These are phyloP conservation scores for Isurus oxyrinchus DNA, from an alignment of 2,113 vertebrate species.

Conservation along the genomic window DNA sequence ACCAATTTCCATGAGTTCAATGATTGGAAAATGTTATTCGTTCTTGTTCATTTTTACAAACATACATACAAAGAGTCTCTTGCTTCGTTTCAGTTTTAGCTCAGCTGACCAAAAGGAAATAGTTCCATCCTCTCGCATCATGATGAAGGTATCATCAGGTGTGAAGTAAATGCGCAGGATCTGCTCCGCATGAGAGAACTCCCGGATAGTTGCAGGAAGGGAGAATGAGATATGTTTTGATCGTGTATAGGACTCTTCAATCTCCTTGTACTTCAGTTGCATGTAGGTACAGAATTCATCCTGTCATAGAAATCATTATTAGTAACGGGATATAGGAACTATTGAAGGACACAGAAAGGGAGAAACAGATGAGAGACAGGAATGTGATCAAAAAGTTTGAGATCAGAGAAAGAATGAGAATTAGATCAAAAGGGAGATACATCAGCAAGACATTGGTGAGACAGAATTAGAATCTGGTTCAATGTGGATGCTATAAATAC, in stretches of 20 bases:
- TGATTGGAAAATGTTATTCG: neutral
- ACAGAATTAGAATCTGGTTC: neutral
- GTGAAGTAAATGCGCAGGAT: constrained; percentile 51
- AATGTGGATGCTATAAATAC: neutral
- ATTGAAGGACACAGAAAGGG: neutral
- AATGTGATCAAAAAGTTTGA: neutral
- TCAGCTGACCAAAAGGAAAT: constrained; percentile 67
- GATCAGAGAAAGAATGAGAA: neutral
- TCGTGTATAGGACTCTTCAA: constrained; percentile 47
- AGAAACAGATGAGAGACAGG: neutral
- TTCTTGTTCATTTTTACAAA: neutral
- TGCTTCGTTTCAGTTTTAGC: constrained; percentile 63
- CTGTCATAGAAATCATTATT: constrained; percentile 47
- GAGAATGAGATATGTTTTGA: constrained; percentile 54
- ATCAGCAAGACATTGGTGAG: neutral
- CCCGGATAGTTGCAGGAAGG: constrained; percentile 55
- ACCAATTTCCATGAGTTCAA: neutral
- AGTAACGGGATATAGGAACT: neutral
- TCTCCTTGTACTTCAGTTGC: constrained; percentile 59
- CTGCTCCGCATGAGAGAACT: constrained; percentile 49
- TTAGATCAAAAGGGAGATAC: neutral
- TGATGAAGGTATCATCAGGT: constrained; percentile 57
- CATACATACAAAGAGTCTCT: constrained; percentile 66
- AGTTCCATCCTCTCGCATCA: constrained; percentile 61
- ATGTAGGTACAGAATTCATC: constrained; percentile 64